These are phyloP conservation scores for Drosophila pseudoobscura DNA, from an alignment of 1,140 invertebrate species.

Conservation along the genomic window DNA sequence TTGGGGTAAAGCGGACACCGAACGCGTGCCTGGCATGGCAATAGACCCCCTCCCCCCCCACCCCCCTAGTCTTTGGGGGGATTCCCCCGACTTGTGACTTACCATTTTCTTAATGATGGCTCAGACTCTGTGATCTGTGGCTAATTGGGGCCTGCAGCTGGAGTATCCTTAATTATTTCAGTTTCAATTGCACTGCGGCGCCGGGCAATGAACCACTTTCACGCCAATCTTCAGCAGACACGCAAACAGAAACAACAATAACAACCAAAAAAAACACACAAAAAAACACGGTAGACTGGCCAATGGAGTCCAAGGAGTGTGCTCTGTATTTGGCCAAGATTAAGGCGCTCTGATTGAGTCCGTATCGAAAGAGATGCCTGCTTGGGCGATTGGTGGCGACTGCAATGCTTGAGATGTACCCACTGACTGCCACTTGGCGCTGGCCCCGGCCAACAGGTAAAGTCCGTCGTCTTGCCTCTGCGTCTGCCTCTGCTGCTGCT, in stretches of 20 bases:
- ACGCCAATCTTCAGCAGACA: conserved; percentile 56
- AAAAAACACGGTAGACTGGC: conserved; percentile 20
- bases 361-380: conserved; percentile 18
- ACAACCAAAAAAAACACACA: conserved; percentile 15
- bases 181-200: conserved; percentile 45
- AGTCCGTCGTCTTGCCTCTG: conserved; percentile 24
- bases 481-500: background rate
- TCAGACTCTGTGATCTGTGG: conserved; percentile 18
- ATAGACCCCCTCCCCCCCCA: background rate
- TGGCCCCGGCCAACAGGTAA: conserved; percentile 66
- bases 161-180: conserved; percentile 61
- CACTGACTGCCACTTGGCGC: conserved; percentile 66
- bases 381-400: conserved; percentile 28
- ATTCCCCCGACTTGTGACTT: conserved; percentile 6
- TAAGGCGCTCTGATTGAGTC: conserved; percentile 24
- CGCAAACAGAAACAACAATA: conserved; percentile 35
- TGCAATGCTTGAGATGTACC: conserved; percentile 72
- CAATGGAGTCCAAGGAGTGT: conserved; percentile 26
- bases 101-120: conserved; percentile 24
- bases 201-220: conserved; percentile 60
- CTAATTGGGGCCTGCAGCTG: conserved; percentile 1
- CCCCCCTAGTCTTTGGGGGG: too few species aligned
- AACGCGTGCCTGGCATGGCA: conserved; percentile 24
- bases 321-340: background rate
- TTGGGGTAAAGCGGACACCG: conserved; percentile 39